phyloP scores from a whole-genome alignment of 2,888 invertebrate species.

The Rhodophaea formosa region DNA sequence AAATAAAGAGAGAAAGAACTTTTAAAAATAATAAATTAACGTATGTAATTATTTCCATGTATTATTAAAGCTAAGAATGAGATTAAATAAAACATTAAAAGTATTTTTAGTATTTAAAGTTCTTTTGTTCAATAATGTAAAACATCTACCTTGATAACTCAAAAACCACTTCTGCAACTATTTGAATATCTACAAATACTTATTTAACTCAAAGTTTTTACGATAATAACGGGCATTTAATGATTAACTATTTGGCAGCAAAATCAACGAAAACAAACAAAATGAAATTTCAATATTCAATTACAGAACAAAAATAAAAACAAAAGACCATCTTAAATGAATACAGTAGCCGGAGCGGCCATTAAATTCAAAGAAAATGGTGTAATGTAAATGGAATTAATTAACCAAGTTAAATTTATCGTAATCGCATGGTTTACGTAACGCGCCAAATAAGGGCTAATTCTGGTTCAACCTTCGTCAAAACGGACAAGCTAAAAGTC shows the following conservation, averaged over 20 bases:
- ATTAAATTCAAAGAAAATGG: constrained; percentile 24
- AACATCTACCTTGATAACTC: no score
- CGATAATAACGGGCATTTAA: not conserved
- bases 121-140: no score
- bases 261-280: not conserved
- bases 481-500: constrained; percentile 43
- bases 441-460: constrained; percentile 35
- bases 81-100: no score
- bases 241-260: constrained; percentile 8
- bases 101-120: no score
- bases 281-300: constrained; percentile 4
- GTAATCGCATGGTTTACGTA: constrained; percentile 34
- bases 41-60: no score
- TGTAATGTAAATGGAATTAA: constrained; percentile 25
- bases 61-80: no score
- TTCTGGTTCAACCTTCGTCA: constrained; percentile 44
- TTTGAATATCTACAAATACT: no score
- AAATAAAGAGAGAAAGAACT: no score
- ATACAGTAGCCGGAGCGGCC: constrained; percentile 8
- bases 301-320: constrained; percentile 8
- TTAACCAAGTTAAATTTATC: constrained; percentile 33
- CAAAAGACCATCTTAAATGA: constrained; percentile 18
- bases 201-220: not conserved
- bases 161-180: no score
- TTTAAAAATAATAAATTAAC: no score